Conservation (phyloP, 2,113 vertebrate genomes). For the Scomber japonicus region DNA sequence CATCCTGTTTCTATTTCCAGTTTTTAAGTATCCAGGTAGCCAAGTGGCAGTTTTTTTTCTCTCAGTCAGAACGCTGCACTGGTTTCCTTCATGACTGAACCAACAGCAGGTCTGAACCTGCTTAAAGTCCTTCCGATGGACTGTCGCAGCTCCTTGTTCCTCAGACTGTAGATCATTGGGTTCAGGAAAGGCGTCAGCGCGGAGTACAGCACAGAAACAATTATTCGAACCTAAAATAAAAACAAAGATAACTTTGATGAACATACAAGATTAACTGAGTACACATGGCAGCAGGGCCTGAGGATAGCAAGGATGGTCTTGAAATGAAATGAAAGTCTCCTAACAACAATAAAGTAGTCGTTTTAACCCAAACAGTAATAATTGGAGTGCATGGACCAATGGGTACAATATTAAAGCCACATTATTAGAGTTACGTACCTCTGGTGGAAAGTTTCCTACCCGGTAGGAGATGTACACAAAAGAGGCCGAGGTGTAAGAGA, state of each 20-base stretch:
- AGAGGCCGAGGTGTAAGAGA: slow-evolving; percentile 54
- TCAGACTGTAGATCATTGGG: slow-evolving; percentile 75
- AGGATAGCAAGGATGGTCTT: no score
- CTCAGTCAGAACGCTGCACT: neutral
- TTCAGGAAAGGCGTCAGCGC: slow-evolving; percentile 73
- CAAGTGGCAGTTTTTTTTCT: neutral
- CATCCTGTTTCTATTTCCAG: no score
- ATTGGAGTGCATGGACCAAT: no score
- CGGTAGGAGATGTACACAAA: slow-evolving; percentile 72
- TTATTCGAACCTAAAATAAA: slow-evolving; percentile 45
- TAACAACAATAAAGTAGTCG: no score
- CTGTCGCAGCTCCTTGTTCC: slow-evolving; percentile 65
- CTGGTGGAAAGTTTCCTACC: slow-evolving; percentile 57
- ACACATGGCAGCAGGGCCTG: no score
- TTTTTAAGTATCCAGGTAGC: neutral
- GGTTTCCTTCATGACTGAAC: neutral
- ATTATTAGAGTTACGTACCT: slow-evolving; percentile 11
- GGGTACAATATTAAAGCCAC: neutral
- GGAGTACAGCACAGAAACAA: slow-evolving; percentile 59
- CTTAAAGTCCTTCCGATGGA: slow-evolving; percentile 44
- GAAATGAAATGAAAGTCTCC: no score
- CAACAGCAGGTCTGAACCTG: slow-evolving; percentile 11
- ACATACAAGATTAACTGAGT: no score
- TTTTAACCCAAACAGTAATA: no score
- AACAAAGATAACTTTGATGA: neutral